Conservation (phyloP, 2,797 vertebrate species). For the Adelosebastes latens region DNA sequence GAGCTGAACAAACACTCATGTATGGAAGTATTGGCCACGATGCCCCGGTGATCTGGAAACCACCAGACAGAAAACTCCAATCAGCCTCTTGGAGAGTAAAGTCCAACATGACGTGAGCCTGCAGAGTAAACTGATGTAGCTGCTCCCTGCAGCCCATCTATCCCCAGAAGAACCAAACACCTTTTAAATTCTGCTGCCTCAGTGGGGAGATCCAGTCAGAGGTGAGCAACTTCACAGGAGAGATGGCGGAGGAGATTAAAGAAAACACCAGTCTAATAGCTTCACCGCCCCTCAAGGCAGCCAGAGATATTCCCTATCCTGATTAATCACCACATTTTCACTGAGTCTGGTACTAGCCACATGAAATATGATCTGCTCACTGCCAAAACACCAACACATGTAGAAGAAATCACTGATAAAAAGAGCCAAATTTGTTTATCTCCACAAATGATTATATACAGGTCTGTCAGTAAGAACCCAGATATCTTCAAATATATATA, state of each 20-base stretch:
- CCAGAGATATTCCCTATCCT: background rate
- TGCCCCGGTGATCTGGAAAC: background rate
- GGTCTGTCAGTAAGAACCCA: background rate
- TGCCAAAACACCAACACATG: background rate
- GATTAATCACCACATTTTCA: background rate
- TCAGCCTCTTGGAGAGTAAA: background rate
- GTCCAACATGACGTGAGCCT: background rate
- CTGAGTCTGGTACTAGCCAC: background rate
- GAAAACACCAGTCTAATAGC: slow-evolving; percentile 4
- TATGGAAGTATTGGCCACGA: background rate
- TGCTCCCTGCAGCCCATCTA: background rate
- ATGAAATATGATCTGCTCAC: background rate
- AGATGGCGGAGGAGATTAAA: background rate
- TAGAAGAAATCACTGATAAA: background rate
- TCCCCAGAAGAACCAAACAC: background rate
- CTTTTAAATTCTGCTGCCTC: slow-evolving; percentile 17
- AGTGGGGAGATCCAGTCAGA: background rate
- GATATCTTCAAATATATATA: background rate
- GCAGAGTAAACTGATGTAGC: background rate
- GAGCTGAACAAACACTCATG: background rate
- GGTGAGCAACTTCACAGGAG: background rate
- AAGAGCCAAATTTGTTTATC: too few species aligned
- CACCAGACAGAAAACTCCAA: background rate
- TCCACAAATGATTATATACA: background rate
- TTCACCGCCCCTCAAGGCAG: background rate